Evolutionary conservation across 1,140 invertebrate species (phyloP).

Genomic region (Protaetia brevitarsis): DNA sequence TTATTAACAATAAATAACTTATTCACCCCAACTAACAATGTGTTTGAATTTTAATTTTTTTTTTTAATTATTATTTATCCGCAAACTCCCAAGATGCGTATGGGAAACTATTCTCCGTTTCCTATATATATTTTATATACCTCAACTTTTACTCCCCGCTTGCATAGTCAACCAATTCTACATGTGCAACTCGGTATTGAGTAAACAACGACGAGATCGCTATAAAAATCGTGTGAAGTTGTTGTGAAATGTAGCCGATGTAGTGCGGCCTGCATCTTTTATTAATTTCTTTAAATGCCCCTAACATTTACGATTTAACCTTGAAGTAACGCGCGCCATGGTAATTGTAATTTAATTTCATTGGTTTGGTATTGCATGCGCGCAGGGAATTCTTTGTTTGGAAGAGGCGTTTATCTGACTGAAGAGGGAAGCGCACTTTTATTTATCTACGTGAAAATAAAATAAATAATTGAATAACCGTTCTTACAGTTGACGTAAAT

Average conservation of each 20-base stretch:
- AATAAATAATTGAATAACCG: too few species aligned
- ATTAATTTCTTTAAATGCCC: background rate
- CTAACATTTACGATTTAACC: conserved; percentile 8
- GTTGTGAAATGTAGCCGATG: conserved; percentile 1
- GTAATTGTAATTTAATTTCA: too few species aligned
- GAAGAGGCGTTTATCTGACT: too few species aligned
- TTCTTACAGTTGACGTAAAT: too few species aligned
- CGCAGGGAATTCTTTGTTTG: too few species aligned
- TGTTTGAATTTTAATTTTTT: conserved; percentile 10
- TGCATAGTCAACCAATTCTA: conserved; percentile 18
- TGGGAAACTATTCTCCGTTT: background rate
- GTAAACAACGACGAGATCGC: too few species aligned
- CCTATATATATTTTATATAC: too few species aligned
- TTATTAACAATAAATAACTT: background rate
- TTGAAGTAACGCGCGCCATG: too few species aligned
- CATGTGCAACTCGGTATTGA: background rate
- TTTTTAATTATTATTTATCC: background rate
- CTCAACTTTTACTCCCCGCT: background rate
- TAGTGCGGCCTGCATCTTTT: background rate
- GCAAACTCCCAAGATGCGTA: background rate
- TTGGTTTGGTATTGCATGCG: too few species aligned
- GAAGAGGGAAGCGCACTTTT: too few species aligned
- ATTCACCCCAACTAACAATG: background rate
- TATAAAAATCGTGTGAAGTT: too few species aligned
- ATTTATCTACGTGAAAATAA: too few species aligned